A percentile compares a stretch with the other conserved stretches of the same genome.
These are phyloP conservation scores for Spea hammondii DNA, from an alignment of 2,797 vertebrate genomes.

Conservation along the genomic window DNA sequence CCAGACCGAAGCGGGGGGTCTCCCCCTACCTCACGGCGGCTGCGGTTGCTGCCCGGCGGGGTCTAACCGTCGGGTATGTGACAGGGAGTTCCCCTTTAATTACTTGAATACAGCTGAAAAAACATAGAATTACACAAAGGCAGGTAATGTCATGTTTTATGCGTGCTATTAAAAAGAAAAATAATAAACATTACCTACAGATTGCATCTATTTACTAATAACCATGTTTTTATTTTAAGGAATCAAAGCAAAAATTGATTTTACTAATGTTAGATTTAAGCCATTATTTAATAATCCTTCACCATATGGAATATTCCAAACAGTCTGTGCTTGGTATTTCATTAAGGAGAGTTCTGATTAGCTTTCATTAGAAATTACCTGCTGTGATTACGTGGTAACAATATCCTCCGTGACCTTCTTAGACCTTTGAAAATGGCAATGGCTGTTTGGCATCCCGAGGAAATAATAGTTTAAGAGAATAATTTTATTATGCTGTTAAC, in stretches of 20 bases:
- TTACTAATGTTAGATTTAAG: conserved; percentile 13
- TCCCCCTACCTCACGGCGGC: no score
- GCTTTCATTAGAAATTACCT: conserved; percentile 15
- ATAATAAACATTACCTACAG: no score
- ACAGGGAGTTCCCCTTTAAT: no score
- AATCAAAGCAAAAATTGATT: background rate
- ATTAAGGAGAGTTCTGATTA: conserved; percentile 11
- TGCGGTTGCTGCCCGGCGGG: no score
- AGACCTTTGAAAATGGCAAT: background rate
- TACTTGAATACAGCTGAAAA: no score
- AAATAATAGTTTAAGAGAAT: background rate
- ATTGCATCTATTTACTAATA: no score
- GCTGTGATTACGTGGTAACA: background rate
- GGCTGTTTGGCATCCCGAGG: background rate
- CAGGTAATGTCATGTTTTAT: background rate
- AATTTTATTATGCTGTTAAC: background rate
- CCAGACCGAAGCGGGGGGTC: no score
- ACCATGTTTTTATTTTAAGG: no score
- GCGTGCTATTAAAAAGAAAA: background rate
- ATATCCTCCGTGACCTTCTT: background rate
- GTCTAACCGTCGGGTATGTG: no score
- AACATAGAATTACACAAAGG: no score
- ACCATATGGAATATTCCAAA: background rate
- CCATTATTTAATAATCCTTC: background rate
- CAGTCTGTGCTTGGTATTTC: background rate